Conservation (phyloP, 2,113 vertebrate genomes). For the Spea bombifrons region DNA sequence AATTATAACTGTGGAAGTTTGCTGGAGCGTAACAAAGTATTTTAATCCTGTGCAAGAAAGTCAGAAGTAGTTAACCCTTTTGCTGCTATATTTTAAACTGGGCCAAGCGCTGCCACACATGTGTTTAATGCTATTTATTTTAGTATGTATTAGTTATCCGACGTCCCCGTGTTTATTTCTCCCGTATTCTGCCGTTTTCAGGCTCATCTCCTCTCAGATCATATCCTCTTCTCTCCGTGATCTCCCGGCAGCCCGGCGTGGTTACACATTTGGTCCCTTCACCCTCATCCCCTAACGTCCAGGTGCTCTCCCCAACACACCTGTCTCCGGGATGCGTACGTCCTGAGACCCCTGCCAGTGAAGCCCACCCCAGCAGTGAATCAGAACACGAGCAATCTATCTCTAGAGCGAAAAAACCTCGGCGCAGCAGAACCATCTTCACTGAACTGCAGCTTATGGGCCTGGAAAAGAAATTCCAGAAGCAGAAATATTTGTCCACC, state of each 20-base stretch:
- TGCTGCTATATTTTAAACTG: background rate
- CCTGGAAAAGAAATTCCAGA: conserved; percentile 98
- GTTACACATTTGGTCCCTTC: conserved; percentile 71
- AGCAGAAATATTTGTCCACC: conserved; percentile 97
- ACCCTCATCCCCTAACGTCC: conserved; percentile 53
- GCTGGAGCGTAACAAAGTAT: background rate
- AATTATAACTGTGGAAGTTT: conserved; percentile 15
- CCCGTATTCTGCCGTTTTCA: conserved; percentile 51
- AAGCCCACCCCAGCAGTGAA: conserved; percentile 85
- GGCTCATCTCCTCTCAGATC: conserved; percentile 81
- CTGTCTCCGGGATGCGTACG: conserved; percentile 50
- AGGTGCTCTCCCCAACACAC: conserved; percentile 59
- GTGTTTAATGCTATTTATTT: no score
- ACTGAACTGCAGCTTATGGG: conserved; percentile 97
- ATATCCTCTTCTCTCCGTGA: conserved; percentile 88
- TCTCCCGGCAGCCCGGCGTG: conserved; percentile 80
- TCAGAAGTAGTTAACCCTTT: conserved; percentile 19
- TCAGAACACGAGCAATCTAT: conserved; percentile 82
- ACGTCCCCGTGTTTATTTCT: background rate
- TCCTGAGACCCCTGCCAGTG: conserved; percentile 62
- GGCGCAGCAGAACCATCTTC: conserved; percentile 95
- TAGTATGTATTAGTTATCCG: no score
- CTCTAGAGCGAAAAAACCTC: conserved; percentile 82
- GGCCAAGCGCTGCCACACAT: background rate
- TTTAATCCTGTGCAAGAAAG: conserved; percentile 26